Percentiles rank a stretch among this genome's conserved stretches.
phyloP scores from a whole-genome alignment of 2,888 invertebrate species.

The Vannuccia rotundouncinata region DNA sequence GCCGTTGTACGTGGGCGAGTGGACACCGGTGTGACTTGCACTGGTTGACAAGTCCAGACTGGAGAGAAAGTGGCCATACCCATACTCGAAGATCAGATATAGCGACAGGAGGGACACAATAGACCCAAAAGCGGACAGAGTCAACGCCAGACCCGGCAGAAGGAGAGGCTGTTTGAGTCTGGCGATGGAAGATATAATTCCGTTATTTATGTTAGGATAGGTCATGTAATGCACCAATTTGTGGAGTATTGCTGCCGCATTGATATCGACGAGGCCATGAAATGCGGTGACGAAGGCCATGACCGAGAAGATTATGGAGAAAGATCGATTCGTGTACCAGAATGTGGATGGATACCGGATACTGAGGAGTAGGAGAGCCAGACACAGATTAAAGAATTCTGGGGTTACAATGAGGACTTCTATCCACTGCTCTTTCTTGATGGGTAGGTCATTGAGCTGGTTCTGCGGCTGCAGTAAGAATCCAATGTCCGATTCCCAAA shows the following conservation, averaged over 20 bases:
- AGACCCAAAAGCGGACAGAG: slow-evolving; percentile 7
- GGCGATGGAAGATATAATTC: not conserved
- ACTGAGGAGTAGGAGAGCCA: slow-evolving; percentile 26
- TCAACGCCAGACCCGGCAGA: not conserved
- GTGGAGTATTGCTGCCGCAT: not conserved
- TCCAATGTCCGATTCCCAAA: slow-evolving; percentile 34
- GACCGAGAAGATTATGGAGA: slow-evolving; percentile 31
- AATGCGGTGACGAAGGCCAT: slow-evolving; percentile 6
- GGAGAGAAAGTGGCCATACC: not conserved
- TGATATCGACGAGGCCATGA: not conserved
- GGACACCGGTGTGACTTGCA: slow-evolving; percentile 1
- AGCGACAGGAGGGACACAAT: not conserved
- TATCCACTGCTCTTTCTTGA: not conserved
- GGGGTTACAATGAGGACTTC: slow-evolving; percentile 25
- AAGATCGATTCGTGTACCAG: slow-evolving; percentile 37
- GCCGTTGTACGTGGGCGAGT: not conserved
- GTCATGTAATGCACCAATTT: not conserved
- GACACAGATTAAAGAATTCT: slow-evolving; percentile 33
- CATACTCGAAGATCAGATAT: slow-evolving; percentile 26
- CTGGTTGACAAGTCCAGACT: not conserved
- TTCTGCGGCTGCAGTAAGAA: slow-evolving; percentile 18
- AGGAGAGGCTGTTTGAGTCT: not conserved
- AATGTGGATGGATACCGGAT: slow-evolving; percentile 34
- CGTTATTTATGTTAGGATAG: not conserved
- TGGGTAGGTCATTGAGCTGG: not conserved